These are phyloP conservation scores for Orchesellides sinensis DNA, from an alignment of 2,888 invertebrate genomes.

Conservation along the genomic window DNA sequence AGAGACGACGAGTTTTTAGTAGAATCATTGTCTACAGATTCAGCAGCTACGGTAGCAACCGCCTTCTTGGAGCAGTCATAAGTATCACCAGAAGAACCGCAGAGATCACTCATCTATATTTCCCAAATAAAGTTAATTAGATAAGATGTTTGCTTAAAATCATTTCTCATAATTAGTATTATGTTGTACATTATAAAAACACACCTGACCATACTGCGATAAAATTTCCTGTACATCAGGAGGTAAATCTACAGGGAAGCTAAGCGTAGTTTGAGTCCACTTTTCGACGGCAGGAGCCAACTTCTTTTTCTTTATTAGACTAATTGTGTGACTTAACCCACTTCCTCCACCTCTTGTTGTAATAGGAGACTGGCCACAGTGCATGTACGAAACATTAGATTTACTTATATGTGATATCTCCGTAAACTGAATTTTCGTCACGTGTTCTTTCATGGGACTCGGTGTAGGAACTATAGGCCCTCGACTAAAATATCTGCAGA, in stretches of 20 bases:
- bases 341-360: neutral
- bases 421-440: neutral
- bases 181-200: no score
- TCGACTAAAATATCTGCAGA: constrained; percentile 46
- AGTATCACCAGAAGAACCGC: constrained; percentile 26
- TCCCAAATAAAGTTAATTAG: no score
- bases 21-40: constrained; percentile 1
- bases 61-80: constrained; percentile 23
- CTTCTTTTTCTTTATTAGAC: constrained; percentile 1
- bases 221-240: constrained; percentile 4
- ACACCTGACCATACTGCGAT: constrained; percentile 20
- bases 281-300: neutral
- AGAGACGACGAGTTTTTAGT: constrained; percentile 36
- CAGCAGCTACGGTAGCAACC: constrained; percentile 10
- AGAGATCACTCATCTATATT: neutral
- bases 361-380: constrained; percentile 11
- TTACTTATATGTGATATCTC: neutral
- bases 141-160: no score
- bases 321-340: neutral
- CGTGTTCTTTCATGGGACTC: constrained; percentile 26
- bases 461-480: constrained; percentile 45
- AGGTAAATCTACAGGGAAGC: constrained; percentile 31
- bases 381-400: neutral
- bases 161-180: no score
- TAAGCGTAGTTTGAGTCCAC: constrained; percentile 41